A percentile compares a stretch with the other conserved stretches of the same genome.
phyloP scores from a whole-genome alignment of 2,113 vertebrate genomes.

The Vireo altiloquus region DNA sequence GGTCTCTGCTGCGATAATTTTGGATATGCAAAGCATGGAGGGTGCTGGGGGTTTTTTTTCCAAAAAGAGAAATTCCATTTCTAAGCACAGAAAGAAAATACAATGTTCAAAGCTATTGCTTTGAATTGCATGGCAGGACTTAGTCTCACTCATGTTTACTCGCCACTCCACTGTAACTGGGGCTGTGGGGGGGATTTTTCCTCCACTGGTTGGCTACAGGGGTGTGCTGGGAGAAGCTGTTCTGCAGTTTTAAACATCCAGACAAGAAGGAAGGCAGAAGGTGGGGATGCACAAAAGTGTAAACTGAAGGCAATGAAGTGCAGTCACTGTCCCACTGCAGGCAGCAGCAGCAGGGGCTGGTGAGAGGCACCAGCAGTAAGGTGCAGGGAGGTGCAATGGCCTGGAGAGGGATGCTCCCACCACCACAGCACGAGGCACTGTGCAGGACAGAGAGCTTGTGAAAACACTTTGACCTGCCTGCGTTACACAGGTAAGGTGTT shows the following conservation, averaged over 20 bases:
- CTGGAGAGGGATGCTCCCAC: neutral
- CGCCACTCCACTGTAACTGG: neutral
- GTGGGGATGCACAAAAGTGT: neutral
- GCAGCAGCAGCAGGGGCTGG: neutral
- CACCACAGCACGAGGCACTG: no score
- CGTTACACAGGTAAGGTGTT: accelerated
- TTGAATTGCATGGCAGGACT: neutral
- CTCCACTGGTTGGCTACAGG: neutral
- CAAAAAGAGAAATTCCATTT: neutral
- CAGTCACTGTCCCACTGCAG: neutral
- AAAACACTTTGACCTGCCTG: neutral
- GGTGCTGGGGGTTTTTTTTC: neutral
- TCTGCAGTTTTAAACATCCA: neutral
- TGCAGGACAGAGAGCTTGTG: neutral
- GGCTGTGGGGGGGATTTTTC: neutral
- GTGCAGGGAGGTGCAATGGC: neutral
- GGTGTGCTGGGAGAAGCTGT: neutral
- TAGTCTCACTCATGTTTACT: neutral
- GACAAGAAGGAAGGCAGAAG: neutral
- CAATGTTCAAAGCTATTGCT: neutral
- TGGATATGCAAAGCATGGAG: neutral
- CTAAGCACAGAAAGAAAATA: neutral
- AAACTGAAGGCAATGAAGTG: neutral
- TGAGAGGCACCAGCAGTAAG: neutral
- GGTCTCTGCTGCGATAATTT: neutral